A percentile compares a stretch with the other conserved stretches of the same genome.
phyloP scores from a whole-genome alignment of 2,113 vertebrate genomes.

The Myotis lucifugus region DNA sequence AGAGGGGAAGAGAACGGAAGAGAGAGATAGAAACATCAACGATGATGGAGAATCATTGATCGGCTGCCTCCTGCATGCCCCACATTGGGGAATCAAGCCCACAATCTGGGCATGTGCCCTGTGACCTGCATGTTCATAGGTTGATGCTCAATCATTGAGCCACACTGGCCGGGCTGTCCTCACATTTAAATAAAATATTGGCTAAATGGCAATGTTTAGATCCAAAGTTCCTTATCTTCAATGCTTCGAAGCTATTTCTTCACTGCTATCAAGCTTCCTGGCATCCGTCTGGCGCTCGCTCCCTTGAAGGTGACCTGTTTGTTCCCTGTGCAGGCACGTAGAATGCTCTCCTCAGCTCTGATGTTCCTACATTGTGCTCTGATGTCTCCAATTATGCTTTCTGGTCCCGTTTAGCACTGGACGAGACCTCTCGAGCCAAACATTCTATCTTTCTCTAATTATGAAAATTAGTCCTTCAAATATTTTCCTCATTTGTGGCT shows the following conservation, averaged over 20 bases:
- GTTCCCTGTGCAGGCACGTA: not conserved
- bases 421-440: not conserved
- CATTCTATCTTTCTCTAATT: not conserved
- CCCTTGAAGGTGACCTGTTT: not conserved
- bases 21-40: too few species aligned
- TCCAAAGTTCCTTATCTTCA: not conserved
- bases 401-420: not conserved
- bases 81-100: too few species aligned
- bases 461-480: not conserved
- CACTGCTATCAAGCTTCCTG: not conserved
- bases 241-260: not conserved
- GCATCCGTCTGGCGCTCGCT: not conserved
- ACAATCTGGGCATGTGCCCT: too few species aligned
- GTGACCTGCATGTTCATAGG: too few species aligned
- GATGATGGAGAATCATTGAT: too few species aligned
- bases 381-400: not conserved
- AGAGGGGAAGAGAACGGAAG: too few species aligned
- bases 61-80: too few species aligned
- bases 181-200: not conserved
- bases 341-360: not conserved
- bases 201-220: not conserved
- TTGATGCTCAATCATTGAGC: too few species aligned
- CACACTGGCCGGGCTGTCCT: not conserved
- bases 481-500: not conserved
- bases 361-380: not conserved